These are phyloP conservation scores for Connochaetes taurinus DNA, from an alignment of 2,113 vertebrate genomes.

Conservation along the genomic window DNA sequence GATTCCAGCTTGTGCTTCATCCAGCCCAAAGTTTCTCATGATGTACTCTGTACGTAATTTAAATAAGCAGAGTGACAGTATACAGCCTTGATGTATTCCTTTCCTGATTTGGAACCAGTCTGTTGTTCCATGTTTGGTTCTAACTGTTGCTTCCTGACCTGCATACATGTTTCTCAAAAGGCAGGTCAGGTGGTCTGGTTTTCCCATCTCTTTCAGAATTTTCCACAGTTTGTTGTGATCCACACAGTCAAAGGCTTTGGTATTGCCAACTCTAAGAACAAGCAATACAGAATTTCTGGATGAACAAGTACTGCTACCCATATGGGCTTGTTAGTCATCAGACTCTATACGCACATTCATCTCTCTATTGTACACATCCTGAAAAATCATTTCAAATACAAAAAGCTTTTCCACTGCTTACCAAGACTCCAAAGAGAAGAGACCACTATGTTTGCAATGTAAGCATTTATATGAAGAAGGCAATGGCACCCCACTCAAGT, in stretches of 20 bases:
- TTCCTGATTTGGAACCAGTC: neutral
- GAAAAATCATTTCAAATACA: neutral
- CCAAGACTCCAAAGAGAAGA: slow-evolving; percentile 10
- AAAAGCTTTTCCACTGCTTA: neutral
- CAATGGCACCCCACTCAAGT: too few relatives aligned
- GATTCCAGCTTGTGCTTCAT: neutral
- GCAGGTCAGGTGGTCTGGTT: neutral
- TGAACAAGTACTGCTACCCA: neutral
- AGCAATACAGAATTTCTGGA: neutral
- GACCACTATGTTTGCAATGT: neutral
- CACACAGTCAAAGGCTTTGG: neutral
- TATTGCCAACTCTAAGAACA: neutral
- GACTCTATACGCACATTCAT: neutral
- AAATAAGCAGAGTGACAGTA: neutral
- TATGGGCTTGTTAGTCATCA: neutral
- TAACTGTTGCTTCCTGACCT: neutral
- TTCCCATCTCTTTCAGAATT: neutral
- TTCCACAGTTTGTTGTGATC: neutral
- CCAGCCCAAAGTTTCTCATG: neutral
- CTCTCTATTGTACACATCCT: neutral
- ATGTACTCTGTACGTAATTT: neutral
- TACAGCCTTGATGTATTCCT: neutral
- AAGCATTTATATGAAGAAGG: neutral
- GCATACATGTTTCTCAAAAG: neutral
- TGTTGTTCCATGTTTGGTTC: neutral